These are phyloP conservation scores for Drosophila mojavensis DNA, from an alignment of 1,140 invertebrate genomes.

Conservation along the genomic window DNA sequence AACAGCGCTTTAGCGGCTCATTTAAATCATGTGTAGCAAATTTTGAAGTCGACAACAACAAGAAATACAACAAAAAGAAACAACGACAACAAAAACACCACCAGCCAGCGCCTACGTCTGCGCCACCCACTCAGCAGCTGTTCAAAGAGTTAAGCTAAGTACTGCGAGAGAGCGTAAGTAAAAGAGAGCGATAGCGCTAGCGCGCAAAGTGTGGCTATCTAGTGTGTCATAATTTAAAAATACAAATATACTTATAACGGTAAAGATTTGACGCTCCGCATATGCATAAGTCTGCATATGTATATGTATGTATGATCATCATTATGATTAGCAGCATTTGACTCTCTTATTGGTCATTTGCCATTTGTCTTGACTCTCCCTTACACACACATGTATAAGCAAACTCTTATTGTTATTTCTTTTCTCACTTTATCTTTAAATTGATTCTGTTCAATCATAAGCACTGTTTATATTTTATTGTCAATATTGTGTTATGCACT, in stretches of 20 bases:
- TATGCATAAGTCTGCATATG: neutral
- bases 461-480: slow-evolving; percentile 26
- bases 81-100: slow-evolving; percentile 22
- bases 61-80: neutral
- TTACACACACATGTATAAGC: neutral
- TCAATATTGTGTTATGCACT: neutral
- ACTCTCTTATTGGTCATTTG: slow-evolving; percentile 36
- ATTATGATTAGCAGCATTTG: slow-evolving; percentile 57
- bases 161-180: slow-evolving; percentile 13
- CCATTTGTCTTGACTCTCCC: slow-evolving; percentile 33
- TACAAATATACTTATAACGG: slow-evolving; percentile 67
- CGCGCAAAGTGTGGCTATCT: slow-evolving; percentile 18
- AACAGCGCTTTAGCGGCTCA: slow-evolving; percentile 52
- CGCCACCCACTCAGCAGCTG: slow-evolving; percentile 73
- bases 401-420: slow-evolving; percentile 12
- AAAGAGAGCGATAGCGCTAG: slow-evolving; percentile 18
- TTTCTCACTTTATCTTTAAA: slow-evolving; percentile 34
- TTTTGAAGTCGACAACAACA: slow-evolving; percentile 31
- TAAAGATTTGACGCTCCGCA: slow-evolving; percentile 50
- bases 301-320: slow-evolving; percentile 26
- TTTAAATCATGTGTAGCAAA: slow-evolving; percentile 56
- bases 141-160: slow-evolving; percentile 58
- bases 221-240: slow-evolving; percentile 80
- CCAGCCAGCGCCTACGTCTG: slow-evolving; percentile 41
- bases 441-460: slow-evolving; percentile 24